Base-by-base conservation (phyloP, 2,888 invertebrate species). In the Leuctra nigra region DNA sequence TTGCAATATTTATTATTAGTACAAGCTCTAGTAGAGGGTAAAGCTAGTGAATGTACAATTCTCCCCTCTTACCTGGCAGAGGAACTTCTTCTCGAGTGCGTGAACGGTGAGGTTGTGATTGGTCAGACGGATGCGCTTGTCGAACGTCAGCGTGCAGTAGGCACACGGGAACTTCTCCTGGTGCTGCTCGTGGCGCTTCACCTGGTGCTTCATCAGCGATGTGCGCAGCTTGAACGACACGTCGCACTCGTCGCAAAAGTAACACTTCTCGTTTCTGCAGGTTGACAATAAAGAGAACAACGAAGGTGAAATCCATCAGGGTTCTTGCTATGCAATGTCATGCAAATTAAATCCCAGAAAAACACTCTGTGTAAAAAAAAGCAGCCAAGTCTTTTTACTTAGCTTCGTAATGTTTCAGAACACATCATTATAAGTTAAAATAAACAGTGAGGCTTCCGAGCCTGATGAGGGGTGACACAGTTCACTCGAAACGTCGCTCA, bases 171-270 rank as follows among this genome's bases (percentile, higher is more conserved):
- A 58, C 4, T 44, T 18, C 1, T 53, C 57, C 48, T 59, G 56
- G 9, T 50, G 39, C 18, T 55, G 55, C 54, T 62, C 63, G 47
- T 63, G 62, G 1, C 59, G 55, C 20, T 59, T 60, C 22, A 63
- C 62, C 53, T 61, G 58, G 52, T 63, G 63, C 44, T 63, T 63
- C 48, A 62, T 61, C 9, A 63, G 50, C 9, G 62, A 62, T 1
- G 63, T 59, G 47, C 62, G 41, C 4, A 59, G 56, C 44, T 62
- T 59, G 52, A 62, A 63, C 13, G 35, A 47, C 23, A 59, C 33
- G 2, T 59, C 60, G 53, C 63, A 63, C 50, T 62, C 61, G 44
- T 60, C 61, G 53, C 63, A 63, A 38, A 62, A 60, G 50, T 61
- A 62, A 46, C 62, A 60, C 24, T 60, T 59, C 9, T 52, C 59